Percentiles rank a stretch among this genome's conserved stretches.
Evolutionary conservation across 2,113 vertebrate species (phyloP).

Genomic region (Capreolus pygargus): DNA sequence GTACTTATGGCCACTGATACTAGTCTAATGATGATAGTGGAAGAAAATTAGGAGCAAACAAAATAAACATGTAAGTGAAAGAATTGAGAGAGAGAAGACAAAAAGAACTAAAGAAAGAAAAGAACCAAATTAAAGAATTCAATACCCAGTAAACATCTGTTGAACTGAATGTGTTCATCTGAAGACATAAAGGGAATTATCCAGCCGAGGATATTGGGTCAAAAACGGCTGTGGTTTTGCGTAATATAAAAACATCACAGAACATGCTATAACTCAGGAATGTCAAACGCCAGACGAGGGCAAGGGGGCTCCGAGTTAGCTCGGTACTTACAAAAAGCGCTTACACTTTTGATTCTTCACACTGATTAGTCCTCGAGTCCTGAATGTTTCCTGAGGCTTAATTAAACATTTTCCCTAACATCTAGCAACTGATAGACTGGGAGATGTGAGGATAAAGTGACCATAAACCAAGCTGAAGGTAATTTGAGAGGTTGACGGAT

Average conservation of each 20-base stretch:
- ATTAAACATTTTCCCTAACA: not conserved
- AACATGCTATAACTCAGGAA: not conserved
- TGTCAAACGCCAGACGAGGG: accelerated
- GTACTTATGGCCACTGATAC: not conserved
- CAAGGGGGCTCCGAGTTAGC: not conserved
- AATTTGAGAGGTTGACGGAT: not conserved
- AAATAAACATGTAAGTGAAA: not conserved
- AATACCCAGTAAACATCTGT: not conserved
- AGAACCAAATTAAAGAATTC: not conserved
- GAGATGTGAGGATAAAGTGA: not conserved
- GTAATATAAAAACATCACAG: not conserved
- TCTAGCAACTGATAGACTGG: not conserved
- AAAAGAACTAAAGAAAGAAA: not conserved
- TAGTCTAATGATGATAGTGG: not conserved
- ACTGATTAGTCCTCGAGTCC: not conserved
- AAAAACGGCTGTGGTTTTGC: not conserved
- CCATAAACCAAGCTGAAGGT: not conserved
- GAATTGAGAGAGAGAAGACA: not conserved
- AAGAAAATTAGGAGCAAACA: not conserved
- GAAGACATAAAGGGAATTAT: not conserved
- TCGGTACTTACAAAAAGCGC: not conserved
- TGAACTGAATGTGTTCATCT: not conserved
- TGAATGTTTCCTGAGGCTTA: not conserved
- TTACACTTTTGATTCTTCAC: not conserved
- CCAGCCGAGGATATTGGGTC: not conserved